phyloP scores from a whole-genome alignment of 2,797 vertebrate genomes.

The Pantherophis vulpinus region DNA sequence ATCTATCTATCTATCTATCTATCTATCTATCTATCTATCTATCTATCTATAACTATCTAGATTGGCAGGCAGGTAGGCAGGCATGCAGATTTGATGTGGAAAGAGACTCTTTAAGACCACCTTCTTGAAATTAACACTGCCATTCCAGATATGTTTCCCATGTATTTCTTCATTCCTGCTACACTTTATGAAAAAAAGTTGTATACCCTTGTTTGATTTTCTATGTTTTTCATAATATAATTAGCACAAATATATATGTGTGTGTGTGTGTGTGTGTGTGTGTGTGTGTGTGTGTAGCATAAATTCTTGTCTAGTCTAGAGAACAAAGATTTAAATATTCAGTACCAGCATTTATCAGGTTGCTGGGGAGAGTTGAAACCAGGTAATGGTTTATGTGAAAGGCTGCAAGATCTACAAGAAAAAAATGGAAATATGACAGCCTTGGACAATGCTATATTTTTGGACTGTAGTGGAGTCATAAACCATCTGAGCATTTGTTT shows the following conservation, averaged over 20 bases:
- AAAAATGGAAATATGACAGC: constrained; percentile 33
- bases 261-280: no score
- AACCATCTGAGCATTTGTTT: constrained; percentile 49
- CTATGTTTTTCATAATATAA: not conserved
- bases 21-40: no score
- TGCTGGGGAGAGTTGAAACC: not conserved
- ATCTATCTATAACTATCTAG: no score
- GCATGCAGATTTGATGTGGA: not conserved
- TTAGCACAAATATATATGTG: no score
- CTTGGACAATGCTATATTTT: constrained; percentile 53
- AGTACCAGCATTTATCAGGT: not conserved
- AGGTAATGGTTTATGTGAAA: constrained; percentile 27
- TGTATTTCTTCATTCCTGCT: not conserved
- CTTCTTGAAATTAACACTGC: not conserved
- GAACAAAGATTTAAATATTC: constrained; percentile 1
- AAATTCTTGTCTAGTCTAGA: constrained; percentile 7
- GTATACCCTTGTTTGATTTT: not conserved
- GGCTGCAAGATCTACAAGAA: constrained; percentile 30
- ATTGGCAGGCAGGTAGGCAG: not conserved
- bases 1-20: no score
- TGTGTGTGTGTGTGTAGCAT: not conserved
- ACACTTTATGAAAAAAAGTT: not conserved
- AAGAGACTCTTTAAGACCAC: not conserved
- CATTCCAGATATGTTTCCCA: not conserved
- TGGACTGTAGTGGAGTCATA: constrained; percentile 41